Percentiles rank a stretch among this genome's conserved stretches.
Evolutionary conservation across 1,140 invertebrate genomes (phyloP).

Genomic region (Contarinia nasturtii): DNA sequence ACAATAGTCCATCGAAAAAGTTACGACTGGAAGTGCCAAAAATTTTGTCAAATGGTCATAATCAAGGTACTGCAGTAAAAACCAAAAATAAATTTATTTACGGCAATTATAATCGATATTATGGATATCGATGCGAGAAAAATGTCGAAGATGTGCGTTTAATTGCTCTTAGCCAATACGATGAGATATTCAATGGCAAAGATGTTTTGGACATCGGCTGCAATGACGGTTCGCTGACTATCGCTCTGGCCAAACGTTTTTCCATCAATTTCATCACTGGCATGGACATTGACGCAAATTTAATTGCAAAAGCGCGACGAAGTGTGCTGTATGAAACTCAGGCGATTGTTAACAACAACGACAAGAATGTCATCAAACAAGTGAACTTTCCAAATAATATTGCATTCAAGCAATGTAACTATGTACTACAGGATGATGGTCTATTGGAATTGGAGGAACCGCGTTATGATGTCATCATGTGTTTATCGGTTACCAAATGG

Average conservation of each 20-base stretch:
- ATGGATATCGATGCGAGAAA: constrained; percentile 70
- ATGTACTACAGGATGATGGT: constrained; percentile 71
- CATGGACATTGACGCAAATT: constrained; percentile 82
- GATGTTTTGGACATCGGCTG: constrained; percentile 93
- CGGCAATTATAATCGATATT: constrained; percentile 42
- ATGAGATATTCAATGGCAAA: constrained; percentile 70
- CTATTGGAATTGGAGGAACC: constrained; percentile 58
- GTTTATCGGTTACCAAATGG: constrained; percentile 94
- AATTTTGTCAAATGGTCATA: too few relatives aligned
- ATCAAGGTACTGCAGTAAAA: too few relatives aligned
- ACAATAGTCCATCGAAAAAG: too few relatives aligned
- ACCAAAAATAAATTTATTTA: constrained; percentile 9
- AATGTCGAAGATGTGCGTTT: constrained; percentile 64
- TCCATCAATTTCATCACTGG: constrained; percentile 67
- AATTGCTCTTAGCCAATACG: constrained; percentile 49
- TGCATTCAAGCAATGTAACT: constrained; percentile 53
- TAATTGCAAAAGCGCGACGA: constrained; percentile 39
- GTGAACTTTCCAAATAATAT: constrained; percentile 14
- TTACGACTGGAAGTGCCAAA: too few relatives aligned
- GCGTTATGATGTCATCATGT: constrained; percentile 87
- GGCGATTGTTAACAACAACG: constrained; percentile 4
- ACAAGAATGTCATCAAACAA: background rate
- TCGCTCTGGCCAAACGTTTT: constrained; percentile 66
- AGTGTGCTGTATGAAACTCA: constrained; percentile 7
- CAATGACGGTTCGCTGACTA: constrained; percentile 86